Evolutionary conservation across 2,888 invertebrate species (phyloP), one percentile per base, ranked within the genome.

Genomic region (Junonia oenone): DNA sequence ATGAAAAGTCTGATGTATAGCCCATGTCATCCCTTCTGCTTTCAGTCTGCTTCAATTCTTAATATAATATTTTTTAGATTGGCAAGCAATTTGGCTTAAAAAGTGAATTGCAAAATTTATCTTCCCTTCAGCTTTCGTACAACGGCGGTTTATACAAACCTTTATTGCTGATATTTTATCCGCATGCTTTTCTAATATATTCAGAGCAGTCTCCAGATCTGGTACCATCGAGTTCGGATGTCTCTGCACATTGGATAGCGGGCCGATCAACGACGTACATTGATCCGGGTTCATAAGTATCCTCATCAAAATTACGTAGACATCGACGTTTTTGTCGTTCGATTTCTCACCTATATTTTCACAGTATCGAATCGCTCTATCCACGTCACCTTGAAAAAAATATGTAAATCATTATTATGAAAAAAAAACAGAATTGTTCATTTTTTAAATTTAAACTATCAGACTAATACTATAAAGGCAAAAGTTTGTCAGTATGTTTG

Each of bases 291-390:
- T 83, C 72, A 91, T 75, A 0, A 91, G 73, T 35, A 88, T 86
- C 63, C 92, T 87, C 78, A 95, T 91, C 33, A 95, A 81, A 45
- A 90, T 89, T 5, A 94, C 91, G 74, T 93, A 94, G 0, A 94
- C 93, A 81, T 91, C 85, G 45, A 78, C 82, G 31, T 73, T 82
- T 61, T 81, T 80, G 17, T 83, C 76, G 67, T 63, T 71, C 0
- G 69, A 72, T 35, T 75, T 82, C 1, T 85, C 78, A 69, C 93
- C 94, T 45, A 95, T 93, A 61, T 92, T 93, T 66, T 94, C 93
- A 74, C 98, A 98, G 81, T 98, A 99, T 55, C 93, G 91, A 60
- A 96, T 94, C 0, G 99, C 99, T 72, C 94, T 93, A 3, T 93
- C 88, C 0, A 95, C 92, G 78, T 99, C 95, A 37, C 97, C 91